phyloP scores from a whole-genome alignment of 2,797 vertebrate genomes.

The Poeciliopsis infans region DNA sequence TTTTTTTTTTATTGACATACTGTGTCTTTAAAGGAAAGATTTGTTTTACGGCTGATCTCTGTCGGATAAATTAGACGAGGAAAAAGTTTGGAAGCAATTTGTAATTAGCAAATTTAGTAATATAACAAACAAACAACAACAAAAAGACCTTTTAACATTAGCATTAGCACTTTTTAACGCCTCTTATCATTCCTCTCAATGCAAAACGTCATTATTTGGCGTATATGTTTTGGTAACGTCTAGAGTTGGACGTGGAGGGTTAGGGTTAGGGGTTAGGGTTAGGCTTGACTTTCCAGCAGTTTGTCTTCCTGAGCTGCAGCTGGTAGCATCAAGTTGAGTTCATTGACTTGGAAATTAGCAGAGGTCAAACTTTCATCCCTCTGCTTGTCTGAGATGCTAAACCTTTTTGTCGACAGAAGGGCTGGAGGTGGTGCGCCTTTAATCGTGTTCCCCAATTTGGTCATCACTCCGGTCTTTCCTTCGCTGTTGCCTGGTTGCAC shows the following conservation, averaged over 20 bases:
- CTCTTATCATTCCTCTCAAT: not conserved
- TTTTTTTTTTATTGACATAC: too few relatives aligned
- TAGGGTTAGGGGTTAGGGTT: too few relatives aligned
- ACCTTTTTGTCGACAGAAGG: slow-evolving; percentile 33
- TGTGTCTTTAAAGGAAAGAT: not conserved
- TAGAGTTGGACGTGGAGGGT: not conserved
- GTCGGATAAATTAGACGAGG: not conserved
- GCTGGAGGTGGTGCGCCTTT: not conserved
- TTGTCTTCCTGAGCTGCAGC: not conserved
- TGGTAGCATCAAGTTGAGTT: not conserved
- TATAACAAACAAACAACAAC: not conserved
- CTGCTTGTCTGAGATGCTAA: slow-evolving; percentile 23
- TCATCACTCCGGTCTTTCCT: not conserved
- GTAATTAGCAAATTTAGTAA: not conserved
- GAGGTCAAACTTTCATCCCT: slow-evolving; percentile 10
- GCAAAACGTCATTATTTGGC: not conserved
- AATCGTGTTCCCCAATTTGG: not conserved
- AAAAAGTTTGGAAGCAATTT: not conserved
- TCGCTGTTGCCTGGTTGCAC: slow-evolving; percentile 5
- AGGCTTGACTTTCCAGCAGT: not conserved
- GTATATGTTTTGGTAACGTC: not conserved
- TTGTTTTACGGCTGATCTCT: not conserved
- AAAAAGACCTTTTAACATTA: not conserved
- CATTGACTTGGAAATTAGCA: not conserved
- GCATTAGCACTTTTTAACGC: not conserved